Evolutionary conservation across 1,140 invertebrate species (phyloP), one percentile per base, ranked within the genome.

Genomic region (Camponotus vicinus): DNA sequence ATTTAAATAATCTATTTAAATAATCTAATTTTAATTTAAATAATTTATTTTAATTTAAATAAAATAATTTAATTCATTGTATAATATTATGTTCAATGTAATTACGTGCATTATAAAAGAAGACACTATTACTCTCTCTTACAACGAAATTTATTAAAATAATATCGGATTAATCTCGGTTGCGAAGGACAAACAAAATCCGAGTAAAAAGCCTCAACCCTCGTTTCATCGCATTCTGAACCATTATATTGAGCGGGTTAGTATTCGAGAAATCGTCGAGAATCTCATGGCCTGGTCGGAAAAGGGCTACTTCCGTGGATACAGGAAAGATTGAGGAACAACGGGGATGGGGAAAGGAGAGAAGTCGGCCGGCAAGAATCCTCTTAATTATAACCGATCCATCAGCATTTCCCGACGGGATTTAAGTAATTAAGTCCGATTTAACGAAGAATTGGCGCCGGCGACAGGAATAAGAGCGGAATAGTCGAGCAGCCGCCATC

Each of bases 381-480:
- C 88, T 78, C 89, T 92, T 92, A 91, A 92, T 92, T 92, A 92
- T 91, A 88, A 92, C 86, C 90, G 86, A 92, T 91, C 91, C 91
- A 92, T 92, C 89, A 88, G 91, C 88, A 88, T 91, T 92, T 91
- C 88, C 91, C 91, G 88, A 34, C 85, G 91, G 91, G 91, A 89
- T 90, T 92, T 89, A 91, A 92, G 90, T 92, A 92, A 92, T 92
- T 92, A 92, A 92, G 91, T 92, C 91, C 88, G 91, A 92, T 92
- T 92, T 92, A 91, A 90, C 89, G 89, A 92, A 92, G 91, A 92
- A 92, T 92, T 88, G 91, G 83, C 86, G 91, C 82, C 85, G 83
- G 76, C 87, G 90, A 89, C 88, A 88, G 86, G 73, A 88, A 88
- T 90, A 90, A 90, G 89, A 90, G 86, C 55, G 89, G 82, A 88